Conservation (phyloP, 2,888 invertebrate species). For the Melitaea athalia region DNA sequence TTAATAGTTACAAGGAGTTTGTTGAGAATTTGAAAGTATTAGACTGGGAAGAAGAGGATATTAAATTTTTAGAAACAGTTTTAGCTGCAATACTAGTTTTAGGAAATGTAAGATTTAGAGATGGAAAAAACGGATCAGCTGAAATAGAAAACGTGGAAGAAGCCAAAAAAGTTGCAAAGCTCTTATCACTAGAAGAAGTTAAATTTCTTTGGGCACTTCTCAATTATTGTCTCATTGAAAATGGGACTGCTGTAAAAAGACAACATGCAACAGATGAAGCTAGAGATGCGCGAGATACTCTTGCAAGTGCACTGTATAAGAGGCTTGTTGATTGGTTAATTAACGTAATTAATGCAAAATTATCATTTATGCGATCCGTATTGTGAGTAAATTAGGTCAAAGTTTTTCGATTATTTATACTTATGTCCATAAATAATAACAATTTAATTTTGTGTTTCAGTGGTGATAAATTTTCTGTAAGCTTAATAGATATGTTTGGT, state of each 20-base stretch:
- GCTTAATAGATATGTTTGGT: constrained; percentile 93
- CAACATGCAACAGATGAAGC: constrained; percentile 91
- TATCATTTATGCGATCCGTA: constrained; percentile 91
- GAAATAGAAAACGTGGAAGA: constrained; percentile 88
- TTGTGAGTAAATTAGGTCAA: constrained; percentile 85
- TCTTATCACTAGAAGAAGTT: constrained; percentile 89
- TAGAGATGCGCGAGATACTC: constrained; percentile 90
- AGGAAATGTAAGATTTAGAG: constrained; percentile 90
- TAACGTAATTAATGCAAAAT: constrained; percentile 91
- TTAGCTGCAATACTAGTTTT: constrained; percentile 89
- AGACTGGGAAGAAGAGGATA: constrained; percentile 88
- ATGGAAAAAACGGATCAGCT: constrained; percentile 84
- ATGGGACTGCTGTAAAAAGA: constrained; percentile 85
- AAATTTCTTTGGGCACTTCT: constrained; percentile 93
- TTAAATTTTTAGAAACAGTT: constrained; percentile 86
- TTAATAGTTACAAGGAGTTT: constrained; percentile 84
- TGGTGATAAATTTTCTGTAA: constrained; percentile 91
- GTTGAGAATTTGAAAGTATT: constrained; percentile 84
- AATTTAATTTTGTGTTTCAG: constrained; percentile 76
- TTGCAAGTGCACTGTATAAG: constrained; percentile 92
- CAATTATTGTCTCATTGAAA: constrained; percentile 91
- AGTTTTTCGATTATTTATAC: background rate
- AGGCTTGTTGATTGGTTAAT: constrained; percentile 95
- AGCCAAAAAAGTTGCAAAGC: constrained; percentile 86
- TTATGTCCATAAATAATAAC: constrained; percentile 19